Percentiles rank a stretch among this genome's conserved stretches.
Conservation (phyloP, 2,888 invertebrate genomes). For the Drosophila recens region DNA sequence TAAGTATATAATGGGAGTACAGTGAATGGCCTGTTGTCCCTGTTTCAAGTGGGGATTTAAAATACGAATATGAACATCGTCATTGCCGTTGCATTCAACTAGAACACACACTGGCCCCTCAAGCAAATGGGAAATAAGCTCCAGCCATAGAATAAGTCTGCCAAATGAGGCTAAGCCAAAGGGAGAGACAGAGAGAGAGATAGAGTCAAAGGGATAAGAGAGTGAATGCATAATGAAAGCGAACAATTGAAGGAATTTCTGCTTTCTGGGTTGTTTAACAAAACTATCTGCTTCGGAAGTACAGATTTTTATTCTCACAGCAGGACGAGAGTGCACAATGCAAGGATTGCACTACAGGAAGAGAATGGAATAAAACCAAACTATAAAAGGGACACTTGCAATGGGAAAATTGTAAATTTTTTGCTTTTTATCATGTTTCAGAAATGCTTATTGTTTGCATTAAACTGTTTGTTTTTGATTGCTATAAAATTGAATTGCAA, state of each 20-base stretch:
- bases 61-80: constrained; percentile 20
- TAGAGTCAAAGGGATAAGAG: constrained; percentile 14
- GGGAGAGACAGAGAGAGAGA: not conserved
- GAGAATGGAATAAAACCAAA: not conserved
- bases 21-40: constrained; percentile 56
- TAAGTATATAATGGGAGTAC: constrained; percentile 14
- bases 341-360: constrained; percentile 7
- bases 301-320: constrained; percentile 6
- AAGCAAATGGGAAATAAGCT: constrained; percentile 39
- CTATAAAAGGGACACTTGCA: constrained; percentile 1
- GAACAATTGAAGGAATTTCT: constrained; percentile 49
- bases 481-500: not conserved
- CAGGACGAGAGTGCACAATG: constrained; percentile 3
- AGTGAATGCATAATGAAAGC: constrained; percentile 47
- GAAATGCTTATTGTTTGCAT: no score
- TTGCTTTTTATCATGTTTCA: not conserved
- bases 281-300: constrained; percentile 24
- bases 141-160: constrained; percentile 32
- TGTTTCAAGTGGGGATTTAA: constrained; percentile 35
- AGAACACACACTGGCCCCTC: constrained; percentile 21
- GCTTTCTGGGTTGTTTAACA: constrained; percentile 32
- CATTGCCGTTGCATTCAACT: constrained; percentile 8
- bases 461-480: not conserved
- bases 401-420: not conserved
- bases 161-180: constrained; percentile 46